Base-by-base conservation (phyloP, 2,113 vertebrate genomes). In the Saccopteryx leptura region DNA sequence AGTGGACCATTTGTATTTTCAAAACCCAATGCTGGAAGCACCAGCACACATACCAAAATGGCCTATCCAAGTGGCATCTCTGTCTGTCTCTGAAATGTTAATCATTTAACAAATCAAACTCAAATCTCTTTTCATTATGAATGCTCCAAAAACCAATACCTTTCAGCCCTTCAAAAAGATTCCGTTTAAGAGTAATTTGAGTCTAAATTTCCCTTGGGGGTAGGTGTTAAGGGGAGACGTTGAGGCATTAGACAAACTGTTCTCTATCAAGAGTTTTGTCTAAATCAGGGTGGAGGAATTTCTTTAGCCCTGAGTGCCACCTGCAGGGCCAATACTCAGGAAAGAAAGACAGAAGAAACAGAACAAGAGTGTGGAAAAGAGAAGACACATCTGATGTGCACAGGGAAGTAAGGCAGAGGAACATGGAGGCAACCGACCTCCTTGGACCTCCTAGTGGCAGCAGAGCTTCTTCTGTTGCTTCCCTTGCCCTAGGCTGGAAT, bases 141-240 rank as follows among this genome's bases (percentile, higher is more conserved):
- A 97, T 96, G 94, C 17, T 87, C 95, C 97, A 94, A 93, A 96
- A 98, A 96, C 93, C 94, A 96, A 68, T 63, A 50, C 85, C 90
- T 88, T 88, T 92, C 48, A 95, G 56, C 90, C 98, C 97, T 91
- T 66, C 96, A 82, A 54, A 78, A 88, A 97, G 85, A 92, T 52
- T 95, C 84, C 92, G 28, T 92, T 94, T 76, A 92, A 96, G 60
- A 75, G 58, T 80, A 69, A 95, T 86, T 76, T 94, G 81, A 96
- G 4, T 96, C 97, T 87, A 56, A 81, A 83, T 89, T 94, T 86
- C 94, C 88, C 88, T 95, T 94, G 39, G 9, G 21, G 19, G 24
- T 3, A 39, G 7, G 24, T 33, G 11, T 14, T 60, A 26, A 98
- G 19, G 69, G 93, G 94, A 96, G 86, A 95, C 80, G 12, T 97